Evolutionary conservation across 1,140 invertebrate species (phyloP), one percentile per base, ranked within the genome.

Genomic region (Druon quercuslanigerum): DNA sequence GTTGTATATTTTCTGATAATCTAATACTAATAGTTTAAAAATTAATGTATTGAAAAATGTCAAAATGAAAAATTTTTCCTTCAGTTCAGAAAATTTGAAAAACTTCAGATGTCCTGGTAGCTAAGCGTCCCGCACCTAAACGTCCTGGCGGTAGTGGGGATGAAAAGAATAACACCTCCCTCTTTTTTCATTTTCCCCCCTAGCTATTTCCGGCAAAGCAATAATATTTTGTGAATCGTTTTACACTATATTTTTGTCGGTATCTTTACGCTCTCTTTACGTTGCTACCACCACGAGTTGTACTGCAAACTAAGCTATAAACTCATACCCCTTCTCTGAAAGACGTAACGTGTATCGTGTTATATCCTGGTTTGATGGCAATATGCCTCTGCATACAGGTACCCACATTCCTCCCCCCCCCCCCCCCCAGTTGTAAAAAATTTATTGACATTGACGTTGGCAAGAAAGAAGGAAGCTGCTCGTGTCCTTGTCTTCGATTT

Each of bases 171-270:
- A 66, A n/a, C 14, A 40, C 13, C 7, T 13, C 14, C 12, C 57
- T 40, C 60, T 33, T 7, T 46, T 40, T 40, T 13, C 40, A 33
- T 46, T 6, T 40, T 66, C 40, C 33, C 6, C 6, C 6, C 40
- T 6, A 40, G 25, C 25, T 40, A 66, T 40, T 40, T 66, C 25
- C 14, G 14, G 57, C 57, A n/a, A n/a, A 33, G 19, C 60, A 75
- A 84, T 83, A 83, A 83, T 79, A 81, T 83, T 81, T 84, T 81
- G 54, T 66, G 77, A 71, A 84, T 83, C 77, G 51, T 14, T 72
- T 50, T 52, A 57, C 74, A 79, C 66, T 33, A 33, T 33, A 3
- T 33, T 33, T 54, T 70, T 54, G 76, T 50, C 46, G 74, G 50
- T 66, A 66, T 66, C 57, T 66, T 66, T 66, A 25, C 57, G 57